Evolutionary conservation across 2,113 vertebrate genomes (phyloP), one percentile per base, ranked within the genome.

Genomic region (Origma solitaria): DNA sequence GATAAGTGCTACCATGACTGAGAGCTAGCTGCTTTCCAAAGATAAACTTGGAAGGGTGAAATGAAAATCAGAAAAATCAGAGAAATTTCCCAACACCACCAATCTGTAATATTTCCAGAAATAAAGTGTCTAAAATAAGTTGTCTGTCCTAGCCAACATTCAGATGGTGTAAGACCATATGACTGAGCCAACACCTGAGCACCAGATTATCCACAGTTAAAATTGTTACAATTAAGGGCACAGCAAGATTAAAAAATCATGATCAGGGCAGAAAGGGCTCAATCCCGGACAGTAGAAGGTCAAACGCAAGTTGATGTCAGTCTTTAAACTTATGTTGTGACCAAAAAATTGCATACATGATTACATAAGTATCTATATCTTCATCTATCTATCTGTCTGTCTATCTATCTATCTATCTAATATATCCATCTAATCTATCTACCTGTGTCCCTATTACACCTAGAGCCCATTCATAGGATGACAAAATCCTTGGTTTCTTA

Each of bases 161-260:
- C 23, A 21, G 44, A 30, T 0, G 5, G 3, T 60, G 11, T 10
- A 13, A 77, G 30, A 25, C 4, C 16, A 7, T 15, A 24, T 1
- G 7, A 25, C 19, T 58, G 28, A 75, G 20, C 14, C 51, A 56
- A 47, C 22, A 50, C 7, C 35, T 45, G 42, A 51, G 30, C 6
- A n/a, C 10, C 15, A 50, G 17, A n/a, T 37, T 89, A 80, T 13
- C 6, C 16, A 31, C 22, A 60, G 8, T 35, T 84, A 60, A 65
- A 77, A 61, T 23, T 0, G 4, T 40, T 35, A n/a, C 15, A 60
- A 28, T 22, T 31, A 84, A 70, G 22, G 19, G 6, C 4, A 45
- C 6, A 57, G 11, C 2, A 51, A 81, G 27, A 19, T 78, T 53
- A 25, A 30, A 85, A 85, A n/a, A 33, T 33, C 25, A 13, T 18